A percentile compares a stretch with the other conserved stretches of the same genome.
Evolutionary conservation across 23 tunicate genomes (phyloP).

Genomic region (Phallusia fumigata): DNA sequence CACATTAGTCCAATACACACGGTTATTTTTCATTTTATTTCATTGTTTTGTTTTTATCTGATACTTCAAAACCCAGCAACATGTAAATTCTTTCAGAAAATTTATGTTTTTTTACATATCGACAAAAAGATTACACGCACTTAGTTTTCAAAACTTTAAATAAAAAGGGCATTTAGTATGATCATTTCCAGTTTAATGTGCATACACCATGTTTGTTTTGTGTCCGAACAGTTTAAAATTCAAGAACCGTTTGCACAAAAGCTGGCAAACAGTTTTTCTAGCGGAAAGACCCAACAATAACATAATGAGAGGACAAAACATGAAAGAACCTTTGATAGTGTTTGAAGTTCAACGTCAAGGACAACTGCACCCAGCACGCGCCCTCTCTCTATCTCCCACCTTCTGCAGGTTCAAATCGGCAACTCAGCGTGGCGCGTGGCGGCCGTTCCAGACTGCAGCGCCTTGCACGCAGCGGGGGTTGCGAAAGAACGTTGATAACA

Average conservation of each 20-base stretch:
- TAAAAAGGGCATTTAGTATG: too few relatives aligned
- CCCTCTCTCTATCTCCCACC: neutral
- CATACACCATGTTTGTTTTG: too few relatives aligned
- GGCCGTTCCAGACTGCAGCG: constrained; percentile 1
- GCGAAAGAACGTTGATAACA: neutral
- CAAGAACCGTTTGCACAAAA: neutral
- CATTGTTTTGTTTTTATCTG: too few relatives aligned
- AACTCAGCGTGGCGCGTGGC: neutral
- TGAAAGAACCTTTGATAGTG: neutral
- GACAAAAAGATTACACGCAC: too few relatives aligned
- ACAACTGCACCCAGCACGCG: neutral
- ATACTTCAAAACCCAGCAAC: too few relatives aligned
- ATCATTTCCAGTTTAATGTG: too few relatives aligned
- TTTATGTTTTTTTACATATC: too few relatives aligned
- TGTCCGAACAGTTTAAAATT: too few relatives aligned
- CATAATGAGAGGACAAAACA: neutral
- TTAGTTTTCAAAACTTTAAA: too few relatives aligned
- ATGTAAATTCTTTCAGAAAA: too few relatives aligned
- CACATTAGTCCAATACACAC: too few relatives aligned
- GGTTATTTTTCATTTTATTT: too few relatives aligned
- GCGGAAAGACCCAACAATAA: neutral
- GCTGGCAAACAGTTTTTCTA: neutral
- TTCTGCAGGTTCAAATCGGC: neutral
- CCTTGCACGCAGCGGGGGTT: neutral
- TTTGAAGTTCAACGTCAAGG: neutral